Conservation (phyloP, 2,113 vertebrate genomes). For the Sebastes schlegelii region DNA sequence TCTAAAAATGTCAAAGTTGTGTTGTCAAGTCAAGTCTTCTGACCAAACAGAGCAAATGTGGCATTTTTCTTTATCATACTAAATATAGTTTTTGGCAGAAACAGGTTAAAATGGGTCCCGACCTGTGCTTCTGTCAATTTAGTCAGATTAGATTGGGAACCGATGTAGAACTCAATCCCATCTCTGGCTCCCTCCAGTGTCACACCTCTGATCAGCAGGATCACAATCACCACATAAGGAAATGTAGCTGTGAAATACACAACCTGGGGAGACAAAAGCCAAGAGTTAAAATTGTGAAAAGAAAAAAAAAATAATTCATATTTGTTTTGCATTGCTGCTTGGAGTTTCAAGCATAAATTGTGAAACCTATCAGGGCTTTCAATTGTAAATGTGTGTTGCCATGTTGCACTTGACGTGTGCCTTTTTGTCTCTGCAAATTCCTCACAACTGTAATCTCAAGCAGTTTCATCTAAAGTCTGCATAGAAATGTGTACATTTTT, state of each 20-base stretch:
- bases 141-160: slow-evolving; percentile 90
- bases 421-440: not conserved
- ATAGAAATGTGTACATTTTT: not conserved
- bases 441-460: not conserved
- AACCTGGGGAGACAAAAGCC: slow-evolving; percentile 83
- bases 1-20: too few species aligned
- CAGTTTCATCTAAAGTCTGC: not conserved
- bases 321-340: not conserved
- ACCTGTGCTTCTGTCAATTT: slow-evolving; percentile 93
- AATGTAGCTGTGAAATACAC: slow-evolving; percentile 97
- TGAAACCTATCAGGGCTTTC: not conserved
- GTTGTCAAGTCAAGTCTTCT: too few species aligned
- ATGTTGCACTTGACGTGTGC: not conserved
- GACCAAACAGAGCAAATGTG: too few species aligned
- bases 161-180: slow-evolving; percentile 95
- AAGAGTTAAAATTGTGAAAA: not conserved
- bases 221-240: slow-evolving; percentile 91
- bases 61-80: too few species aligned
- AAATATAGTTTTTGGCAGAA: too few species aligned
- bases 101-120: slow-evolving; percentile 5
- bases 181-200: slow-evolving; percentile 93
- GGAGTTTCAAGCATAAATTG: not conserved
- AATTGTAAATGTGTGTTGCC: not conserved
- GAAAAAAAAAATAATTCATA: not conserved
- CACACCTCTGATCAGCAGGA: slow-evolving; percentile 90